Evolutionary conservation across 2,888 invertebrate genomes (phyloP), one percentile per base, ranked within the genome.

Genomic region (Hydroisotoma schaefferi): DNA sequence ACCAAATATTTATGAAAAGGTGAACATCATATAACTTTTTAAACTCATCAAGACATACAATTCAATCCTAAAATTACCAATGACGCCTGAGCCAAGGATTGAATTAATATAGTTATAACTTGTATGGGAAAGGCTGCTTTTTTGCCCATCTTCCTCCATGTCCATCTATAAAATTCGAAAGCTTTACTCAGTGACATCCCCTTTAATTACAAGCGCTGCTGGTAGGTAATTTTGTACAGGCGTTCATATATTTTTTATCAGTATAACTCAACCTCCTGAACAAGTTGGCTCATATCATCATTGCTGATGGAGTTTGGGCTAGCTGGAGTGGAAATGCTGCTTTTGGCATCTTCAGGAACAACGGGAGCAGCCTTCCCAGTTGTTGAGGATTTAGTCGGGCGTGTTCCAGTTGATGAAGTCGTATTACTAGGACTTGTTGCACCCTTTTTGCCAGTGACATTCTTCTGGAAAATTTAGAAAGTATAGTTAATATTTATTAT

Each of bases 91-190:
- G 60, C 90, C 90, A 67, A 90, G 86, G 75, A 90, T 90, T 52
- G 89, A 89, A 79, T 90, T 90, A 75, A 90, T 88, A 77, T 88
- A 90, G 80, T 90, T 90, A 78, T 90, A 90, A 77, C 87, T 87
- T 67, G 89, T 87, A 78, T 85, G 83, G 27, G 87, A 85, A 69
- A 87, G 78, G 64, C 87, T 84, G 72, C 83, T 85, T 73, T 83
- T 82, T 60, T 84, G 83, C 57, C 79, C 78, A 64, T 80, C 79
- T 57, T 81, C 80, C 57, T 81, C 81, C 68, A 81, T 78, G 37
- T 76, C 76, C 67, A 76, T 59, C 67, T 69, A 10, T n/a, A 12
- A 25, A 33, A n/a, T 28, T 12, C 12, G 53, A 55, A 57, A 26
- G 12, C 28, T 33, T 33, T 33, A 33, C 8, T 33, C 33, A n/a